Percentiles rank a stretch among this genome's conserved stretches.
These are phyloP conservation scores for Parnassius glacialis DNA, from an alignment of 2,888 invertebrate genomes.

Conservation along the genomic window DNA sequence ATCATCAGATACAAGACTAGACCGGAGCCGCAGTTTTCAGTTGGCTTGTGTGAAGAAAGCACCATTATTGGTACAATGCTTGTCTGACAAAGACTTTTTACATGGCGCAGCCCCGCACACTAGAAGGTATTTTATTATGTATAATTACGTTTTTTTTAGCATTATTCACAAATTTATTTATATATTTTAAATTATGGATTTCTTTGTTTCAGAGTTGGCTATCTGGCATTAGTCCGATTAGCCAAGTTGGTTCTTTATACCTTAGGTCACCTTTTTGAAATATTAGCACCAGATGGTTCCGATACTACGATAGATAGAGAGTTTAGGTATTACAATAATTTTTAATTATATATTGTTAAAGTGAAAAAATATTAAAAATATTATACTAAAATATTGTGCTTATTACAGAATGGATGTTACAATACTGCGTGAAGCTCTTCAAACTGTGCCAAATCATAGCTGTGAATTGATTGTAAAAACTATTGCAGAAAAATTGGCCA, in stretches of 20 bases:
- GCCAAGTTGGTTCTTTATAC: slow-evolving; percentile 94
- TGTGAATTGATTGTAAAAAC: slow-evolving; percentile 92
- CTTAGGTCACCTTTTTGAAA: slow-evolving; percentile 89
- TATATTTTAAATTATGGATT: neutral
- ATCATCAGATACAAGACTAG: slow-evolving; percentile 89
- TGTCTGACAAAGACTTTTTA: slow-evolving; percentile 74
- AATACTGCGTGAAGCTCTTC: slow-evolving; percentile 90
- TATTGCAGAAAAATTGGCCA: slow-evolving; percentile 91
- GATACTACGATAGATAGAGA: slow-evolving; percentile 65
- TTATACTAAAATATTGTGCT: slow-evolving; percentile 12
- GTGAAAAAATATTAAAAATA: neutral
- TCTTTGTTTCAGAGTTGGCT: slow-evolving; percentile 85
- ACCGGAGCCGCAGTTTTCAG: slow-evolving; percentile 82
- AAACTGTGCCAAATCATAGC: slow-evolving; percentile 90
- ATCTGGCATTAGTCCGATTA: slow-evolving; percentile 92
- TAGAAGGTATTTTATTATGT: slow-evolving; percentile 53
- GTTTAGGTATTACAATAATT: slow-evolving; percentile 52
- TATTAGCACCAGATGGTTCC: slow-evolving; percentile 76
- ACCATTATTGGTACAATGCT: slow-evolving; percentile 69
- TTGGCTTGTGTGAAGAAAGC: slow-evolving; percentile 82
- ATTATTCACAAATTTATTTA: neutral
- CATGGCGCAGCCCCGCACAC: slow-evolving; percentile 71
- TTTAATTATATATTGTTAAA: neutral
- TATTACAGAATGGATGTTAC: slow-evolving; percentile 74
- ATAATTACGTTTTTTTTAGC: neutral